phyloP scores from a whole-genome alignment of 2,797 vertebrate genomes.

The Dermochelys coriacea region DNA sequence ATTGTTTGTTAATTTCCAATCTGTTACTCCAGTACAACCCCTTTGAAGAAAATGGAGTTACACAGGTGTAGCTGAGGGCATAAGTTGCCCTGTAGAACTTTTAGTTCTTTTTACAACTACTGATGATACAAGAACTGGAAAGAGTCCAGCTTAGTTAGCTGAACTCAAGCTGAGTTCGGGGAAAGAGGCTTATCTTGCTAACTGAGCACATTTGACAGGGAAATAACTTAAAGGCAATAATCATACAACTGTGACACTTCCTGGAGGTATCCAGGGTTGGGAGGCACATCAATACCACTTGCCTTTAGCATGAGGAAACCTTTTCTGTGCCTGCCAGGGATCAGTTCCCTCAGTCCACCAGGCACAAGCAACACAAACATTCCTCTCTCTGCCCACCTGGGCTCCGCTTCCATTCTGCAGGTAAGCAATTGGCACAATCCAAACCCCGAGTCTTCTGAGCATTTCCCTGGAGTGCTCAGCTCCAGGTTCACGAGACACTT shows the following conservation, averaged over 20 bases:
- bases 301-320: too few relatives aligned
- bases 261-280: too few relatives aligned
- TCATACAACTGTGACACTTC: too few relatives aligned
- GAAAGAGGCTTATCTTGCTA: background rate
- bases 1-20: too few relatives aligned
- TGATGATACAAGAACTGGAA: background rate
- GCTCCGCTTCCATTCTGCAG: background rate
- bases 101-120: too few relatives aligned
- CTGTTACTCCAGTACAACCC: background rate
- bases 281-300: too few relatives aligned
- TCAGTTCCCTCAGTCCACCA: too few relatives aligned
- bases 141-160: background rate
- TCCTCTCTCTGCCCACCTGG: background rate
- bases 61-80: background rate
- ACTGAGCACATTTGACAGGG: too few relatives aligned
- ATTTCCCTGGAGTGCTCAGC: background rate
- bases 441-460: background rate
- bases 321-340: too few relatives aligned
- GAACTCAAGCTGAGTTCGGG: background rate
- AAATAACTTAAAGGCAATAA: too few relatives aligned
- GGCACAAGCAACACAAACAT: too few relatives aligned
- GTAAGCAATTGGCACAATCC: background rate
- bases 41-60: background rate
- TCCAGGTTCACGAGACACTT: background rate
- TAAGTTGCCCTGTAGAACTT: background rate